These are phyloP conservation scores for Panopea generosa DNA, from an alignment of 2,888 invertebrate genomes.

Conservation along the genomic window DNA sequence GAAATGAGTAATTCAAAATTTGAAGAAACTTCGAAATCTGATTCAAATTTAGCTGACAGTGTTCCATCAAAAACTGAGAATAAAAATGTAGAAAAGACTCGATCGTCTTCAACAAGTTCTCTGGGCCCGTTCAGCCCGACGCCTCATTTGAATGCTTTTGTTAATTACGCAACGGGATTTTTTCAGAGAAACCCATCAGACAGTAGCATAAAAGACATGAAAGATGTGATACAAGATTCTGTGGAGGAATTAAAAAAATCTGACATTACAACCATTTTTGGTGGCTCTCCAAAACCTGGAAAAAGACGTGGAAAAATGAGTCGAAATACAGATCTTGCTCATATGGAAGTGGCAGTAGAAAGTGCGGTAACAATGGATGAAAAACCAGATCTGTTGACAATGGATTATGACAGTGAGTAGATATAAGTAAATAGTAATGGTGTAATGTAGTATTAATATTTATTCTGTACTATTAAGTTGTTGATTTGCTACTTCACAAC, in stretches of 20 bases:
- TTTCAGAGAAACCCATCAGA: constrained; percentile 86
- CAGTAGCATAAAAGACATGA: constrained; percentile 67
- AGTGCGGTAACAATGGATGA: constrained; percentile 87
- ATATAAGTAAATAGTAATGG: too few species aligned
- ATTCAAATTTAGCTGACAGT: constrained; percentile 47
- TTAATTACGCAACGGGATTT: constrained; percentile 97
- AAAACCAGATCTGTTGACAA: constrained; percentile 95
- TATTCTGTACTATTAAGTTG: too few species aligned
- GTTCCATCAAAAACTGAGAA: constrained; percentile 28
- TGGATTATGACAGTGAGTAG: constrained; percentile 91
- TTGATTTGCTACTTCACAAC: too few species aligned
- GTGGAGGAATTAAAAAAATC: constrained; percentile 5
- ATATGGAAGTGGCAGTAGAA: constrained; percentile 70
- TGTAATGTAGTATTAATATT: too few species aligned
- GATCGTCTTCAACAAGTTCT: constrained; percentile 61
- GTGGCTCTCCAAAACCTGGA: constrained; percentile 25
- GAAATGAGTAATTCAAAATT: constrained; percentile 64
- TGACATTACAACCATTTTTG: constrained; percentile 17
- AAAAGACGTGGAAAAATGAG: constrained; percentile 42
- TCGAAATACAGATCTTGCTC: constrained; percentile 27
- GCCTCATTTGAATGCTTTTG: constrained; percentile 88
- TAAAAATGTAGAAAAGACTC: constrained; percentile 29
- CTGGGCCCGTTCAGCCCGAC: constrained; percentile 74
- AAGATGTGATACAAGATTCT: constrained; percentile 55
- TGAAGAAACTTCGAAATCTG: constrained; percentile 53